Base-by-base conservation (phyloP, 2,888 invertebrate genomes). In the Drosophila pseudotakahashii region DNA sequence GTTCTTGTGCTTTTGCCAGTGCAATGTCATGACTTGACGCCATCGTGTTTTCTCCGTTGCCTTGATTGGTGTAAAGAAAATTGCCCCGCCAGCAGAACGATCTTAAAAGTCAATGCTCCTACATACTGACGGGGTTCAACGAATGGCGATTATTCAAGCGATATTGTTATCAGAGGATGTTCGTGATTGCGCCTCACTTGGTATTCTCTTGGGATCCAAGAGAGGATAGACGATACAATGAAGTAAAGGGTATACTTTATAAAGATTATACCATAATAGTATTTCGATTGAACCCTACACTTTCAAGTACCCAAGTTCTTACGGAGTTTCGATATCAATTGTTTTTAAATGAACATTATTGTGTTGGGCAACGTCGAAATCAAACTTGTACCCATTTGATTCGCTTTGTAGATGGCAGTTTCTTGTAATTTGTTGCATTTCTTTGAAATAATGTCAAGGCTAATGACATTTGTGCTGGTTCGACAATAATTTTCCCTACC, bases 371-470 rank as follows among this genome's bases (percentile, higher is more conserved):
- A 26, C 13, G 23, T 5, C n/a, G 10, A 45, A 23, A 13, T 44
- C 14, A 1, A 47, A 23, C 19, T 34, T 14, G 9, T 7, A 7
- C 42, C 23, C 55, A n/a, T 41, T 16, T 14, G 3, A 10, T 19
- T 30, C 6, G 3, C 10, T 13, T 11, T 10, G 13, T 1, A 2
- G 6, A 34, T 42, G 4, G 3, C 11, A n/a, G 9, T 44, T 47
- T 32, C 26, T 16, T 61, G 60, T 59, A 58, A 34, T 62, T 34
- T n/a, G 48, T 7, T n/a, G 37, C 19, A 54, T 30, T 68, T 67
- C 39, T 47, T 14, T 67, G 36, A 36, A 68, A 68, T 48, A 36
- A 63, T 71, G 73, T 63, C 71, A 71, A 73, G 71, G 71, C 55
- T 71, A 32, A 48, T 52, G 55, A 42, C 72, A 62, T 70, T 26